phyloP scores from a whole-genome alignment of 2,888 invertebrate genomes.

The Tenthredo mesomela region DNA sequence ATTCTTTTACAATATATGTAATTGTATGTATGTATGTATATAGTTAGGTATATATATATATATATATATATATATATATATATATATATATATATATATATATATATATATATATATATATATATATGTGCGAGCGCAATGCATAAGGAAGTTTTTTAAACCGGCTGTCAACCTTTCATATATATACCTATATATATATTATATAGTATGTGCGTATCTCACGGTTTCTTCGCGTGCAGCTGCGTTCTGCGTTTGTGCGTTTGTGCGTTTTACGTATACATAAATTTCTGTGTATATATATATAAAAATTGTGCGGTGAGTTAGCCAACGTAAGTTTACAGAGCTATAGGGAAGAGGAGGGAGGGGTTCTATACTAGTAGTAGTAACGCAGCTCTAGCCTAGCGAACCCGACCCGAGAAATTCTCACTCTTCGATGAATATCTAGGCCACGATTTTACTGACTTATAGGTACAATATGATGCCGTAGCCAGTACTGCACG shows the following conservation, averaged over 20 bases:
- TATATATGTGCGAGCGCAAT: background rate
- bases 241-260: slow-evolving; percentile 10
- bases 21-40: too few relatives aligned
- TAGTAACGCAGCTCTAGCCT: background rate
- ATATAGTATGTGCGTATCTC: slow-evolving; percentile 2
- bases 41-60: too few relatives aligned
- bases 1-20: too few relatives aligned
- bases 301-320: background rate
- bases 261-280: background rate
- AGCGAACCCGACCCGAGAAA: slow-evolving; percentile 38
- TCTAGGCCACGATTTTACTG: slow-evolving; percentile 46
- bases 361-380: too few relatives aligned
- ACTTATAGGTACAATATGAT: background rate
- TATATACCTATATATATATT: too few relatives aligned
- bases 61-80: too few relatives aligned
- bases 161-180: slow-evolving; percentile 21
- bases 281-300: background rate
- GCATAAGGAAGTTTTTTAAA: background rate
- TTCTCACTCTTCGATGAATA: slow-evolving; percentile 45
- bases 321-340: background rate
- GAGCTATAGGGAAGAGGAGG: background rate
- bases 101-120: too few relatives aligned
- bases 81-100: too few relatives aligned
- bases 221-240: slow-evolving; percentile 17
- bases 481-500: too few relatives aligned